These are phyloP conservation scores for Morus bassanus DNA, from an alignment of 2,797 vertebrate species.

Conservation along the genomic window DNA sequence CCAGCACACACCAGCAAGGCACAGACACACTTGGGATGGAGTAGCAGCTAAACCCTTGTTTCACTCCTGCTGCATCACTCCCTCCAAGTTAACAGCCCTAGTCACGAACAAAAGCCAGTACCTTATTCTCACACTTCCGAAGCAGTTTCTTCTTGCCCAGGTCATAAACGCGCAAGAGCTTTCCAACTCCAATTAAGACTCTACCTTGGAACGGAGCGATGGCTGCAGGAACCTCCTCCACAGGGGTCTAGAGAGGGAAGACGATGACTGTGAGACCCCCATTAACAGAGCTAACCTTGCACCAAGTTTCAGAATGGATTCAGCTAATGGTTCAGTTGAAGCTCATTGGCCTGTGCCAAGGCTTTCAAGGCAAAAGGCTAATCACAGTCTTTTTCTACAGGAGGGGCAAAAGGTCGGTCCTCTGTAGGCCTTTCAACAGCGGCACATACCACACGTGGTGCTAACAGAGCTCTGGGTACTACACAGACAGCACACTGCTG, in stretches of 20 bases:
- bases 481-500: not conserved
- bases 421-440: not conserved
- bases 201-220: constrained; percentile 97
- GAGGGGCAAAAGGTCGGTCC: not conserved
- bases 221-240: constrained; percentile 95
- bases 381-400: not conserved
- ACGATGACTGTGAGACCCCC: not conserved
- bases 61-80: not conserved
- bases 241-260: constrained; percentile 82
- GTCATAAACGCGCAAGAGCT: constrained; percentile 94
- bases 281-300: not conserved
- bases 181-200: constrained; percentile 93
- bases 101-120: constrained; percentile 41
- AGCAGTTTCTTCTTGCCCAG: constrained; percentile 97
- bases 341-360: not conserved
- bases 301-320: not conserved
- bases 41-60: not conserved
- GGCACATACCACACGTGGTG: not conserved
- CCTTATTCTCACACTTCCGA: constrained; percentile 98
- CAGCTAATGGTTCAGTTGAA: not conserved
- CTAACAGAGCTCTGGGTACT: not conserved
- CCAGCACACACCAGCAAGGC: not conserved
- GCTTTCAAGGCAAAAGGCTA: not conserved
- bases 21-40: not conserved
- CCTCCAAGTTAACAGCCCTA: not conserved